Evolutionary conservation across 2,113 vertebrate genomes (phyloP), one percentile per base, ranked within the genome.

Genomic region (Oryzias woworae): DNA sequence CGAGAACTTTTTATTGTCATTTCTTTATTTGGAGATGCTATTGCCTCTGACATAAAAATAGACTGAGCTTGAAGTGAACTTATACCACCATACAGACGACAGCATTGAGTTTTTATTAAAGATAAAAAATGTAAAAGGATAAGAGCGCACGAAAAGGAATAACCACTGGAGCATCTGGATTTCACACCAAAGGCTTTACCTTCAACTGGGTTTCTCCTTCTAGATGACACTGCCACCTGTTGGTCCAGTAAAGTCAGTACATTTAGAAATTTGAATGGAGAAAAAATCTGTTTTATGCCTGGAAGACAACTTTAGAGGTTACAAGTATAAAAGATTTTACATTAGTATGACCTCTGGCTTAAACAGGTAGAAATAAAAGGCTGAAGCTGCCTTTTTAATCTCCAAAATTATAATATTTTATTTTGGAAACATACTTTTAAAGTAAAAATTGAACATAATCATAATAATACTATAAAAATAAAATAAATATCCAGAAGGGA

Each of bases 221-320:
- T 58, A 52, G 65, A 18, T 47, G 62, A 85, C 67, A 83, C 15
- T 46, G 69, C 81, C 89, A 77, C 69, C 88, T 90, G 71, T 41
- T 75, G 85, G 81, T 31, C 42, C 6, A 41, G 16, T 12, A 0
- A 52, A 71, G 58, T 13, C 58, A 24, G 44, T 53, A 45, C 65
- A 46, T 31, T 65, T 1, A 15, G 2, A 36, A 2, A 36, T 36
- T 36, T 36, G 7, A 36, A 12, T 12, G 12, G 36, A 36, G 12
- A 36, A 36, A 36, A 36, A 36, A 36, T 36, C 31, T 10, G 8
- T 10, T 36, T 8, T 7, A 36, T 36, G 5, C 7, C 4, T 6
- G 6, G 6, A 28, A 54, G 28, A 6, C 28, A 17, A 26, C 41
- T 8, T n/a, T 1, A 56, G 18, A 22, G n/a, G 15, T 23, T 1